Evolutionary conservation across 2,113 vertebrate genomes (phyloP).

Genomic region (Colistium nudipinnis): DNA sequence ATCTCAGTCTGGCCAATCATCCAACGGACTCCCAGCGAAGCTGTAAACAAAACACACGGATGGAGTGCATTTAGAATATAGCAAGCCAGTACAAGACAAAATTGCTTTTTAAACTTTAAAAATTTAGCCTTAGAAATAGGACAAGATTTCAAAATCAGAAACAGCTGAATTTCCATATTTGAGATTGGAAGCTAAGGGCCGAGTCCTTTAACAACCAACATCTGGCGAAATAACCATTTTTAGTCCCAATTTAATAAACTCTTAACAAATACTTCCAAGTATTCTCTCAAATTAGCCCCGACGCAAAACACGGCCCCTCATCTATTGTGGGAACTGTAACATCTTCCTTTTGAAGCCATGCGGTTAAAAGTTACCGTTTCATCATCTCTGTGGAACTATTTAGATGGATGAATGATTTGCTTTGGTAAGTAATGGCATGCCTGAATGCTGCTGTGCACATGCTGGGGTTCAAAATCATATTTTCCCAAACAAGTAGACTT

Average conservation of each 20-base stretch:
- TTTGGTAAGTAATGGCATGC: conserved; percentile 23
- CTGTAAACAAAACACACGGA: conserved; percentile 72
- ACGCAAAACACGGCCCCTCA: neutral
- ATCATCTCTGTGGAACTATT: neutral
- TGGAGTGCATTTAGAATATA: neutral
- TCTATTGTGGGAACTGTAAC: conserved; percentile 43
- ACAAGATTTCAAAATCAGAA: neutral
- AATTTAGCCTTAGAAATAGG: neutral
- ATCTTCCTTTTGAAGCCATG: conserved; percentile 30
- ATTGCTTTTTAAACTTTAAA: neutral
- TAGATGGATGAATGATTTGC: conserved; percentile 1
- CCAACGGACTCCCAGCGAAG: conserved; percentile 90
- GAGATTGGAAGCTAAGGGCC: neutral
- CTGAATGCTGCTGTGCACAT: conserved; percentile 30
- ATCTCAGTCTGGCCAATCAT: conserved; percentile 98
- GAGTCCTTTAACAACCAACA: neutral
- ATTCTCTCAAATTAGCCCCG: too few species aligned
- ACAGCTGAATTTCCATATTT: neutral
- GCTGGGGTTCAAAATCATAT: conserved; percentile 29
- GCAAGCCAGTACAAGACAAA: neutral
- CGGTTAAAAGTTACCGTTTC: conserved; percentile 15
- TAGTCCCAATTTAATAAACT: neutral
- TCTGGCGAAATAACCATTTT: neutral
- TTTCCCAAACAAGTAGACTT: conserved; percentile 54
- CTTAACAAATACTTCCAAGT: too few species aligned